These are phyloP conservation scores for Drosophila neonasuta DNA, from an alignment of 2,888 invertebrate genomes.

Conservation along the genomic window DNA sequence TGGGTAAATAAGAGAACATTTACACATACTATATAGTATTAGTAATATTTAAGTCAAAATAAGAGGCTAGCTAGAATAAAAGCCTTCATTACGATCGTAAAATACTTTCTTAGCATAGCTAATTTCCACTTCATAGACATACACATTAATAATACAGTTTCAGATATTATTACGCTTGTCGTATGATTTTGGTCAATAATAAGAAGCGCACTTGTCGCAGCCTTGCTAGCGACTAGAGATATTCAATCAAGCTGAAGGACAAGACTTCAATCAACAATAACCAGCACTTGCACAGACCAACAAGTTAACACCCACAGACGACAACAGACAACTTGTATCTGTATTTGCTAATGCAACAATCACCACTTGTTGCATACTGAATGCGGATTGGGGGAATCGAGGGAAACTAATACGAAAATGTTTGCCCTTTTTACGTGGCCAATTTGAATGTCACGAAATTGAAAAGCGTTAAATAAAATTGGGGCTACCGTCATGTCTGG, in stretches of 20 bases:
- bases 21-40: no score
- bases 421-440: slow-evolving; percentile 58
- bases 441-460: slow-evolving; percentile 76
- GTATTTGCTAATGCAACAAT: slow-evolving; percentile 23
- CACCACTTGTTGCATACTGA: slow-evolving; percentile 42
- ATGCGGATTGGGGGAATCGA: slow-evolving; percentile 10
- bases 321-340: neutral
- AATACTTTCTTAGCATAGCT: no score
- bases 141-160: no score
- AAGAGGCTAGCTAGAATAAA: no score
- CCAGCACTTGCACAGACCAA: slow-evolving; percentile 25
- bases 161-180: slow-evolving; percentile 6
- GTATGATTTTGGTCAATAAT: neutral
- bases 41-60: no score
- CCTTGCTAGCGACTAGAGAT: slow-evolving; percentile 39
- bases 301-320: slow-evolving; percentile 7
- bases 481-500: slow-evolving; percentile 43
- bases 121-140: no score
- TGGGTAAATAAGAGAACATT: no score
- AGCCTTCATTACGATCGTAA: no score
- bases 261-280: slow-evolving; percentile 31
- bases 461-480: slow-evolving; percentile 57
- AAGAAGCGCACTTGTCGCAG: slow-evolving; percentile 16
- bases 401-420: slow-evolving; percentile 52
- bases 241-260: slow-evolving; percentile 51